These are phyloP conservation scores for Acanthochromis polyacanthus DNA, from an alignment of 2,113 vertebrate species.

Conservation along the genomic window DNA sequence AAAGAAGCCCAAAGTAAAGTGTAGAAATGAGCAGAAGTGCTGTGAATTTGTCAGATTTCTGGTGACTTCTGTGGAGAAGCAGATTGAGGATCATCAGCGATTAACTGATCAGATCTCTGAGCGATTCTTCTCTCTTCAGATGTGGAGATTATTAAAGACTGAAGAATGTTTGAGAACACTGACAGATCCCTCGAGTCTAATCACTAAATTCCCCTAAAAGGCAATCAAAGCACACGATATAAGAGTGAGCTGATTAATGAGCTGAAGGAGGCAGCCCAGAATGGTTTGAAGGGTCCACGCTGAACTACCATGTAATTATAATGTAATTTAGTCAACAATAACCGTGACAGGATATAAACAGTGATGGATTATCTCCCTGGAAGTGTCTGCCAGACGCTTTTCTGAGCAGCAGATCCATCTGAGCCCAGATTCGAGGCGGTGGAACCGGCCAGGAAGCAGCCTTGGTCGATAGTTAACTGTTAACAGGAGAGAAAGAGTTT, in stretches of 20 bases:
- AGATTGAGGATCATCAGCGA: background rate
- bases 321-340: constrained; percentile 28
- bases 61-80: background rate
- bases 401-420: background rate
- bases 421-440: too few relatives aligned
- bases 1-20: background rate
- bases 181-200: constrained; percentile 8
- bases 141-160: constrained; percentile 3
- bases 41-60: background rate
- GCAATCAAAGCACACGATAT: background rate
- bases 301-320: constrained; percentile 31
- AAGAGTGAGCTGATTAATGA: constrained; percentile 21
- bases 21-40: background rate
- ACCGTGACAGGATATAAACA: constrained; percentile 19
- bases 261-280: constrained; percentile 7
- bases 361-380: constrained; percentile 26
- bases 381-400: background rate
- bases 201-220: constrained; percentile 19
- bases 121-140: background rate
- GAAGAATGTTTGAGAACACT: background rate
- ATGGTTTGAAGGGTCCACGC: constrained; percentile 14
- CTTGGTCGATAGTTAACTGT: too few relatives aligned
- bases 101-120: background rate
- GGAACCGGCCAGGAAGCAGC: too few relatives aligned
- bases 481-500: too few relatives aligned